Evolutionary conservation across 1,140 invertebrate genomes (phyloP).

Genomic region (Octopus sinensis): DNA sequence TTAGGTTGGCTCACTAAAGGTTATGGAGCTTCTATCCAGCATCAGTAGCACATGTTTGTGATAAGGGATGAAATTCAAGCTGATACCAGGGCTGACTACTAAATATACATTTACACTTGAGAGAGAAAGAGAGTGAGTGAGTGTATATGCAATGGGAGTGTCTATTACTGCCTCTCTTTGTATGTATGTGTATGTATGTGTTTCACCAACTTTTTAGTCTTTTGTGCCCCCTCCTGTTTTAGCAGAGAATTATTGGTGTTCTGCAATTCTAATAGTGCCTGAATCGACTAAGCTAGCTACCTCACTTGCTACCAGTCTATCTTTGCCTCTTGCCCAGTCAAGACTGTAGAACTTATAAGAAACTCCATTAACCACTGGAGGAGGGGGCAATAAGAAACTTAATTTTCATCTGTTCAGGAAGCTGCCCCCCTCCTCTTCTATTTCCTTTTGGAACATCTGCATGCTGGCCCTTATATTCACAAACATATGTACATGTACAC

Average conservation of each 20-base stretch:
- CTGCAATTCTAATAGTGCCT: not conserved
- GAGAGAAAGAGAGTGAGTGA: not conserved
- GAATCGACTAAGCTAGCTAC: not conserved
- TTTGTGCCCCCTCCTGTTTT: not conserved
- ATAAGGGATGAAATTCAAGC: slow-evolving; percentile 6
- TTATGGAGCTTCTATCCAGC: not conserved
- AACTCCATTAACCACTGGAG: not conserved
- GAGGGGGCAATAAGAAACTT: not conserved
- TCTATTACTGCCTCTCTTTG: not conserved
- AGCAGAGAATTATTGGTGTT: not conserved
- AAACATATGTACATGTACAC: no score
- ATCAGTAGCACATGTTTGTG: not conserved
- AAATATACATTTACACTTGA: not conserved
- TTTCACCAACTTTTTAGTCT: no score
- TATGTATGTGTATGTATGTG: not conserved
- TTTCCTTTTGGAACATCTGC: no score
- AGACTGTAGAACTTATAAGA: not conserved
- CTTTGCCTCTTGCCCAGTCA: slow-evolving; percentile 2
- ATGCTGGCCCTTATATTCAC: no score
- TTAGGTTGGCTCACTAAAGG: not conserved
- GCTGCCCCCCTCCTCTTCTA: not conserved
- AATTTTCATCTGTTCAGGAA: not conserved
- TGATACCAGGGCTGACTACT: not conserved
- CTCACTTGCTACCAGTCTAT: not conserved
- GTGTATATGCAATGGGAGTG: slow-evolving; percentile 1